Evolutionary conservation across 2,888 invertebrate species (phyloP).

Genomic region (Ommatoiulus sabulosus): DNA sequence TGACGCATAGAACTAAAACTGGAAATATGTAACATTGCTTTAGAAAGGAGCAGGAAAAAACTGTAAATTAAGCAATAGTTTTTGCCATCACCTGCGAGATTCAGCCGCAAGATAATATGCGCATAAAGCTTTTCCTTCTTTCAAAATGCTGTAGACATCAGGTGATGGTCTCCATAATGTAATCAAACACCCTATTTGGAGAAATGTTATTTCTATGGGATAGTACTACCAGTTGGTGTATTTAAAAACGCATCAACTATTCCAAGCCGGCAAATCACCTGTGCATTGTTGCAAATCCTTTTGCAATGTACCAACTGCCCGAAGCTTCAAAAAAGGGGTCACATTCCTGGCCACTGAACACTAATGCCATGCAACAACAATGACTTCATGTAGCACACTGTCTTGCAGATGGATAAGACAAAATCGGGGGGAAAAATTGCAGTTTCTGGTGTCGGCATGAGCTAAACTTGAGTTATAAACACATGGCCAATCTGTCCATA

Average conservation of each 20-base stretch:
- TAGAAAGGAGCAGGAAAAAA: not conserved
- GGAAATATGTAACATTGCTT: not conserved
- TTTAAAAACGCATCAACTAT: not conserved
- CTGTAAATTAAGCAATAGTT: not conserved
- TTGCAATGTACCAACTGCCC: conserved; percentile 6
- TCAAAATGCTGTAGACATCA: conserved; percentile 66
- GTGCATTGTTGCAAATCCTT: conserved; percentile 1
- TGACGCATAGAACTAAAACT: not conserved
- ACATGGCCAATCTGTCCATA: too few species aligned
- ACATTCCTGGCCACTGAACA: conserved; percentile 42
- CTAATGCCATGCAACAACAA: conserved; percentile 4
- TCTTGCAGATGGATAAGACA: not conserved
- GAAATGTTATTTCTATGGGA: not conserved
- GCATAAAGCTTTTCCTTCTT: conserved; percentile 43
- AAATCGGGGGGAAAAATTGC: too few species aligned
- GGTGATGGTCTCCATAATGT: conserved; percentile 80
- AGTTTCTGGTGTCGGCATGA: too few species aligned
- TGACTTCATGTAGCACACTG: not conserved
- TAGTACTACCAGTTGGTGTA: not conserved
- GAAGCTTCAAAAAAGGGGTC: conserved; percentile 48
- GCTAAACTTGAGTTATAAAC: too few species aligned
- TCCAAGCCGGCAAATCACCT: not conserved
- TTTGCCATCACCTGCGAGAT: conserved; percentile 16
- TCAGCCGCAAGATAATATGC: conserved; percentile 50
- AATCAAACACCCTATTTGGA: conserved; percentile 69